phyloP scores from a whole-genome alignment of 2,888 invertebrate genomes.

The Leptura quadrifasciata region DNA sequence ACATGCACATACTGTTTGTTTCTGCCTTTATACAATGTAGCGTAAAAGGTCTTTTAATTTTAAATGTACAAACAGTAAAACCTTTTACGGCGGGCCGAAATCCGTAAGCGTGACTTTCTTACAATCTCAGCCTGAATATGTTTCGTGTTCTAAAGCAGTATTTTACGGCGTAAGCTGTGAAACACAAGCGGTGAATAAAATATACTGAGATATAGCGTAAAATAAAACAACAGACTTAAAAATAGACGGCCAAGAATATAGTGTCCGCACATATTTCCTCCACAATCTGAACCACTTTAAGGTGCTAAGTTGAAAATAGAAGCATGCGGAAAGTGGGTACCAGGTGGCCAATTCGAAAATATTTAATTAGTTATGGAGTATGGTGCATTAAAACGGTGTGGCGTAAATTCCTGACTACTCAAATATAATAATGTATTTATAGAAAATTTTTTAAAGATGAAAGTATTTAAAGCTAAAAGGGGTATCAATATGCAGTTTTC shows the following conservation, averaged over 20 bases:
- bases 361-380: no score
- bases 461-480: no score
- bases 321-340: not conserved
- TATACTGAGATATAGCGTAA: conserved; percentile 14
- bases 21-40: conserved; percentile 2
- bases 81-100: conserved; percentile 8
- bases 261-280: not conserved
- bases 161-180: conserved; percentile 4
- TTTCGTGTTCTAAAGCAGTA: conserved; percentile 12
- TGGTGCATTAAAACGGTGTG: no score
- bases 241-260: not conserved
- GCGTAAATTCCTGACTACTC: no score
- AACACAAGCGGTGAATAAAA: conserved; percentile 8
- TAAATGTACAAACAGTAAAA: conserved; percentile 6
- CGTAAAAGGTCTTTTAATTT: conserved; percentile 11
- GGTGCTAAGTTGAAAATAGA: not conserved
- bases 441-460: no score
- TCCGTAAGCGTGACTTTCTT: conserved; percentile 10
- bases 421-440: no score
- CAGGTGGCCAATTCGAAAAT: not conserved
- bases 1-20: not conserved
- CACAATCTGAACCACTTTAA: conserved; percentile 6
- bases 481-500: no score
- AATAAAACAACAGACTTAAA: conserved; percentile 21
- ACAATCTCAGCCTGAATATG: not conserved